Percentiles rank a stretch among this genome's conserved stretches.
phyloP scores from a whole-genome alignment of 1,140 invertebrate species.

The Lepidurus couesii region DNA sequence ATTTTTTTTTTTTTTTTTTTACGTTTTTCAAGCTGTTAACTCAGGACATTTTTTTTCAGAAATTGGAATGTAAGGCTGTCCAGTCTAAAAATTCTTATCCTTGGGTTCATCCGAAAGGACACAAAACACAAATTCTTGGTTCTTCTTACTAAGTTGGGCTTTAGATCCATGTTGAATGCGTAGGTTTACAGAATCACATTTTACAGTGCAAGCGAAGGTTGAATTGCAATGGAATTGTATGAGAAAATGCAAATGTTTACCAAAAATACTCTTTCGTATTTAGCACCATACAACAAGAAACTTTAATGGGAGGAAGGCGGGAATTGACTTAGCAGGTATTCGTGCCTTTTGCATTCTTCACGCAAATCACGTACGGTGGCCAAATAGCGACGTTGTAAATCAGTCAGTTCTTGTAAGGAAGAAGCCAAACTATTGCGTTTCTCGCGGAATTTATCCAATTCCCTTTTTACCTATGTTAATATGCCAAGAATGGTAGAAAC shows the following conservation, averaged over 20 bases:
- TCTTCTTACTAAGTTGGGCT: background rate
- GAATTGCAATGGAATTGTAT: slow-evolving; percentile 15
- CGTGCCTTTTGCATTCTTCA: background rate
- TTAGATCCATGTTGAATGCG: background rate
- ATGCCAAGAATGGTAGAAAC: background rate
- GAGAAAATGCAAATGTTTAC: slow-evolving; percentile 10
- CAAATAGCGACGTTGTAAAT: background rate
- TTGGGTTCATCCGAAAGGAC: too few relatives aligned
- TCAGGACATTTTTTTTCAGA: background rate
- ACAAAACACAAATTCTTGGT: background rate
- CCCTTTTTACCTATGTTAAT: slow-evolving; percentile 27
- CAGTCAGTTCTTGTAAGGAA: background rate
- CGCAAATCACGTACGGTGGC: slow-evolving; percentile 6
- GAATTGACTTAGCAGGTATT: background rate
- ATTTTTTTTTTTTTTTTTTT: background rate
- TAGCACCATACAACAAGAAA: background rate
- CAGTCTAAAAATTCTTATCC: background rate
- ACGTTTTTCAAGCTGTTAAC: background rate
- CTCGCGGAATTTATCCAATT: slow-evolving; percentile 23
- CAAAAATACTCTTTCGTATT: background rate
- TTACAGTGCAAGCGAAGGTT: slow-evolving; percentile 1
- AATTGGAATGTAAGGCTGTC: background rate
- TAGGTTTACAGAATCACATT: background rate
- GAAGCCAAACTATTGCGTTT: slow-evolving; percentile 4
- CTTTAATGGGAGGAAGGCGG: background rate